Conservation (phyloP, 2,888 invertebrate genomes). For the Mythimna ferrago region DNA sequence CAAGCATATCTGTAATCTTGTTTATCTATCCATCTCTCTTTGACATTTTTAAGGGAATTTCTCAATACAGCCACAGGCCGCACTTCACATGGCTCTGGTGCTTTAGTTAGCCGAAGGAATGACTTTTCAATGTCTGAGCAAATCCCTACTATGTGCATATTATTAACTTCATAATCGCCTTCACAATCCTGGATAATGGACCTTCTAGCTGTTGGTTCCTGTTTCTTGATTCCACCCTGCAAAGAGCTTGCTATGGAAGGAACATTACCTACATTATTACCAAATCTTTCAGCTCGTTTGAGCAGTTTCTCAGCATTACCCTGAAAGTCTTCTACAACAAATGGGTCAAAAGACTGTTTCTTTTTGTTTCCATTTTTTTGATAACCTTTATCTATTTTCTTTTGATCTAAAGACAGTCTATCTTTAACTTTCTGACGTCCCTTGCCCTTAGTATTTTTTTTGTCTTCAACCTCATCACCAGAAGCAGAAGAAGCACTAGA, state of each 20-base stretch:
- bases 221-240: slow-evolving; percentile 77
- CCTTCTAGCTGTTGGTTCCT: slow-evolving; percentile 78
- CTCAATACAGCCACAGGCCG: slow-evolving; percentile 96
- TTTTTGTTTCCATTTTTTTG: slow-evolving; percentile 90
- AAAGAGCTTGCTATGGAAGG: slow-evolving; percentile 88
- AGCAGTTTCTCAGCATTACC: slow-evolving; percentile 95
- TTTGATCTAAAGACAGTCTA: slow-evolving; percentile 88
- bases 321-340: slow-evolving; percentile 92
- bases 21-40: slow-evolving; percentile 96
- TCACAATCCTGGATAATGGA: slow-evolving; percentile 91
- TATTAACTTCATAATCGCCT: slow-evolving; percentile 95
- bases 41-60: slow-evolving; percentile 97
- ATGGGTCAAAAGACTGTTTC: slow-evolving; percentile 91
- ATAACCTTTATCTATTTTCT: slow-evolving; percentile 82
- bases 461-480: slow-evolving; percentile 89
- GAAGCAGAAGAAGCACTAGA: slow-evolving; percentile 89
- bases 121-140: slow-evolving; percentile 98
- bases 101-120: slow-evolving; percentile 98
- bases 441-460: slow-evolving; percentile 82
- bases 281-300: slow-evolving; percentile 97
- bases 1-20: slow-evolving; percentile 99
- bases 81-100: slow-evolving; percentile 97
- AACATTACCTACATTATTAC: slow-evolving; percentile 77
- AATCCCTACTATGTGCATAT: slow-evolving; percentile 98
- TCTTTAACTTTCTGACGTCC: slow-evolving; percentile 90